phyloP scores from a whole-genome alignment of 2,113 vertebrate genomes.

The Lepidothrix coronata region DNA sequence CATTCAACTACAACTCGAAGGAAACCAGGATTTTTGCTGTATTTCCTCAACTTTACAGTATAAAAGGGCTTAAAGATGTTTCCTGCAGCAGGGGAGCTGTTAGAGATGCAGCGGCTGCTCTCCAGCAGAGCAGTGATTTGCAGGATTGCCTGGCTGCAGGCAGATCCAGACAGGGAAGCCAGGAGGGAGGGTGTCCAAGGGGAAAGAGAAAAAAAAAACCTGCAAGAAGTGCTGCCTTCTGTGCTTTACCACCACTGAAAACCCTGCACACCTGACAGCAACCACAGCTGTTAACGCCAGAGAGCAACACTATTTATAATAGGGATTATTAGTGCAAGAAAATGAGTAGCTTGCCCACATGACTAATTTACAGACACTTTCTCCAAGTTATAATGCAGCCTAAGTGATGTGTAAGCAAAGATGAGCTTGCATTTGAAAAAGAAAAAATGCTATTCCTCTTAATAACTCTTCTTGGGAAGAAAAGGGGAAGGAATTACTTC shows the following conservation, averaged over 20 bases:
- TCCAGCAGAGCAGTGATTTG: background rate
- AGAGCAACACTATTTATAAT: background rate
- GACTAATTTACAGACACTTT: background rate
- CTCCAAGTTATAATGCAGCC: accelerated
- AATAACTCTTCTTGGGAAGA: background rate
- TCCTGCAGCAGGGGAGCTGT: background rate
- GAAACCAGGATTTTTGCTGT: conserved; percentile 10
- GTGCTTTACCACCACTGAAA: background rate
- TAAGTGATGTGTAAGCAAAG: background rate
- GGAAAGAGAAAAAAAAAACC: background rate
- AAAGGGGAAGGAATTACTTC: background rate
- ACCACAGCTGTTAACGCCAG: background rate
- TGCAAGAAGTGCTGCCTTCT: background rate
- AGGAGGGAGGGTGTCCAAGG: background rate
- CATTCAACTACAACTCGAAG: background rate
- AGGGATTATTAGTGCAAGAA: background rate
- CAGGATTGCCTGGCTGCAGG: background rate
- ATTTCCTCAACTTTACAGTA: background rate
- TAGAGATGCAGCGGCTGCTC: background rate
- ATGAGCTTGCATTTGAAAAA: background rate
- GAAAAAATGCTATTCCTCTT: background rate
- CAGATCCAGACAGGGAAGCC: background rate
- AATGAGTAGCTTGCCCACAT: background rate
- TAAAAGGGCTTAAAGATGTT: background rate
- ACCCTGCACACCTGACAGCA: background rate